phyloP scores from a whole-genome alignment of 1,140 invertebrate species.

The Drosophila lini region DNA sequence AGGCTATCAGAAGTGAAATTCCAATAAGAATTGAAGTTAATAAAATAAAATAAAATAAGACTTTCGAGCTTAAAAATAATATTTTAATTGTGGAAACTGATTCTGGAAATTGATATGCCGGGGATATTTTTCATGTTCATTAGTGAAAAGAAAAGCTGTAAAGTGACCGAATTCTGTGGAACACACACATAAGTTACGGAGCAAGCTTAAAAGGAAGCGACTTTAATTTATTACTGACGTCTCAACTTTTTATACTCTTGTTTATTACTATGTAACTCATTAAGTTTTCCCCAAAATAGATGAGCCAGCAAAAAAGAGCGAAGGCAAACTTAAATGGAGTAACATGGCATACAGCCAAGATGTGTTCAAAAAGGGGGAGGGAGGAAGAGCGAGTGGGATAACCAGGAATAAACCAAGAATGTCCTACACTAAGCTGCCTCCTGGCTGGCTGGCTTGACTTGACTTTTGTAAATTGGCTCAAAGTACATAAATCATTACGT shows the following conservation, averaged over 20 bases:
- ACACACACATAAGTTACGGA: constrained; percentile 11
- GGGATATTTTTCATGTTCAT: background rate
- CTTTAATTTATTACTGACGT: constrained; percentile 20
- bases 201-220: constrained; percentile 5
- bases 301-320: constrained; percentile 14
- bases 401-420: constrained; percentile 16
- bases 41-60: constrained; percentile 2
- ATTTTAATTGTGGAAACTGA: constrained; percentile 9
- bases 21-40: background rate
- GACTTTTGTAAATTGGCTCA: constrained; percentile 35
- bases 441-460: constrained; percentile 8
- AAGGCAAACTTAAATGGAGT: constrained; percentile 24
- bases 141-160: background rate
- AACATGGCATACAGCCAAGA: constrained; percentile 21
- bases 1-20: constrained; percentile 12
- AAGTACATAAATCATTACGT: constrained; percentile 47
- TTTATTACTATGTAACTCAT: constrained; percentile 24
- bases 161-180: background rate
- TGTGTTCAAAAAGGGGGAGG: background rate
- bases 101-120: background rate
- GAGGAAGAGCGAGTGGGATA: background rate
- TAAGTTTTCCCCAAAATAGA: constrained; percentile 19
- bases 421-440: constrained; percentile 12
- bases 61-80: background rate
- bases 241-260: constrained; percentile 17